Base-by-base conservation (phyloP, 2,888 invertebrate species). In the Erebia aethiops region DNA sequence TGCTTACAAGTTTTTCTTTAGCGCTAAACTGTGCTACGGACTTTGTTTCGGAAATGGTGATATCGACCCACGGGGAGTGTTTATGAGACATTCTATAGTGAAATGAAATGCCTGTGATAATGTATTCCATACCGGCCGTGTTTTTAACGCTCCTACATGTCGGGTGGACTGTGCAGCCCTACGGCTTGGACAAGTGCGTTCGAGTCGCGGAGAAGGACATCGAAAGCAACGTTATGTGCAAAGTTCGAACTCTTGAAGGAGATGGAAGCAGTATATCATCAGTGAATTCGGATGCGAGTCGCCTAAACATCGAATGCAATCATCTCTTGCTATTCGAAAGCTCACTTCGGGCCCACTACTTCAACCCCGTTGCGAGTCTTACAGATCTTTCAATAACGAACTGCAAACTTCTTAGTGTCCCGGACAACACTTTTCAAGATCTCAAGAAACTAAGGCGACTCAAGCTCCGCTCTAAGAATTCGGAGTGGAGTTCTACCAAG, bases 241-340 rank as follows among this genome's bases (percentile, higher is more conserved):
- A 94, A 81, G 92, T 97, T 80, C 94, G 96, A 77, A 95, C 96
- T 76, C 94, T 97, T 73, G 97, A 97, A 77, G 94, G 95, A 69
- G 95, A 95, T 75, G 95, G 95, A 63, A 94, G 95, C 78, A 96
- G 95, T 80, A 94, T 96, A 77, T 93, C 94, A 77, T 89, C 95
- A 75, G 89, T 95, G 72, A 87, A 94, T 67, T 80, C 96, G 57
- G 97, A 97, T 84, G 96, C 97, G 58, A 95, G 95, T 76, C 95
- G 95, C 75, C 92, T 98, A 76, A 94, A 95, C 77, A 94, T 98
- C 76, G 95, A 95, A 81, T 98, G 98, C 91, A 96, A 96, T 87
- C 95, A 96, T 82, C 95, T 96, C 74, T 93, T 97, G 79, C 94
- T 96, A 71, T 96, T 96, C 83, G 97, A 97, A 92, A 97, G 97